Conservation (phyloP, 2,113 vertebrate species). For the Neomonachus schauinslandi region DNA sequence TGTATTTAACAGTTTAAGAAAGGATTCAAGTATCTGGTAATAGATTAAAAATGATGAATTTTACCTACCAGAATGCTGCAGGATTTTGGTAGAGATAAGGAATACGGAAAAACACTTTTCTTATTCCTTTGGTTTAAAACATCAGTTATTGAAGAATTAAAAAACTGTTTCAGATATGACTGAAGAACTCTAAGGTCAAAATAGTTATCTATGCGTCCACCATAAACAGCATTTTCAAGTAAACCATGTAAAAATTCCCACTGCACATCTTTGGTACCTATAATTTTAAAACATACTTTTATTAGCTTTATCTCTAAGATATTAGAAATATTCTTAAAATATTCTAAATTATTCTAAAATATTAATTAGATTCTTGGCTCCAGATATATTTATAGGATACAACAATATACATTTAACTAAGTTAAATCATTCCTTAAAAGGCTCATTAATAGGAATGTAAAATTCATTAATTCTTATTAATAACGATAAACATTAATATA, state of each 20-base stretch:
- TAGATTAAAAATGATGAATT: constrained; percentile 36
- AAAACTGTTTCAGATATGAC: constrained; percentile 97
- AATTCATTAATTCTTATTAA: neutral
- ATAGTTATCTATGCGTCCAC: constrained; percentile 95
- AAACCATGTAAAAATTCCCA: constrained; percentile 97
- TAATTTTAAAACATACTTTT: constrained; percentile 51
- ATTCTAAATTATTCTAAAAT: constrained; percentile 1
- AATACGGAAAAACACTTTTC: constrained; percentile 88
- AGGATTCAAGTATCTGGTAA: neutral
- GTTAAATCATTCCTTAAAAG: constrained; percentile 13
- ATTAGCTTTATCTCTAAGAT: constrained; percentile 47
- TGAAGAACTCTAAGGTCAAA: constrained; percentile 96
- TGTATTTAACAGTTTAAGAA: constrained; percentile 35
- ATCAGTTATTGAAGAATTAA: constrained; percentile 89
- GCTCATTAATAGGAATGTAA: neutral
- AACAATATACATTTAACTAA: constrained; percentile 18
- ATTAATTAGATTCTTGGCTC: neutral
- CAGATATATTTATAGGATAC: neutral
- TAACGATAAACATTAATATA: neutral
- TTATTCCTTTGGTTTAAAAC: constrained; percentile 84
- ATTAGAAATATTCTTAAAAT: neutral
- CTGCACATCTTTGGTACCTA: constrained; percentile 92
- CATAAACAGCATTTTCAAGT: constrained; percentile 97
- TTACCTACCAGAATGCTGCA: constrained; percentile 94
- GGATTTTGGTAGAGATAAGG: constrained; percentile 92